Conservation (phyloP, 2,797 vertebrate genomes). For the Ateles fusciceps region DNA sequence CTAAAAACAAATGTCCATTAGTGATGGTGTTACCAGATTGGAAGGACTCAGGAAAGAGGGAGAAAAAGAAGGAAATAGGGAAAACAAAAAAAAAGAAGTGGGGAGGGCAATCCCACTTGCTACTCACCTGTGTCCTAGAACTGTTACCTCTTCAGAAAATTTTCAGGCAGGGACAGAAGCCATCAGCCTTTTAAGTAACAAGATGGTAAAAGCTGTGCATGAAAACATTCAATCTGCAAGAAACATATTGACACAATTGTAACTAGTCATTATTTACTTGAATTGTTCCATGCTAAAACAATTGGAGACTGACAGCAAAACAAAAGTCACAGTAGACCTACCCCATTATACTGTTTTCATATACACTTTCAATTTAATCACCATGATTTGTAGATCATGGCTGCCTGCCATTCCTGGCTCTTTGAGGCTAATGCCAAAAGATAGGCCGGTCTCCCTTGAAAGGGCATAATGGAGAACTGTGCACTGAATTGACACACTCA, state of each 20-base stretch:
- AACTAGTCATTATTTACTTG: not conserved
- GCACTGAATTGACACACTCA: not conserved
- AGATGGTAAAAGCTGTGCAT: not conserved
- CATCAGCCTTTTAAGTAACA: not conserved
- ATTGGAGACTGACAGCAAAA: not conserved
- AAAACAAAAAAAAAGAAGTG: not conserved
- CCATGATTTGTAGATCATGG: not conserved
- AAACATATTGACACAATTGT: not conserved
- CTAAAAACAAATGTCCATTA: not conserved
- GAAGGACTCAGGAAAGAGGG: not conserved
- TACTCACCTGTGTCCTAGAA: not conserved
- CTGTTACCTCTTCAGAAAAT: conserved; percentile 1
- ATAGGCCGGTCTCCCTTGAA: not conserved
- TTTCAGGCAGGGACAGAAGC: not conserved
- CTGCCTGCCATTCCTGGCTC: not conserved
- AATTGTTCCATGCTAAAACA: not conserved
- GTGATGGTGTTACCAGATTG: not conserved
- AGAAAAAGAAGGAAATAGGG: not conserved
- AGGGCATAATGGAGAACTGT: not conserved
- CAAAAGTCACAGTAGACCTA: not conserved
- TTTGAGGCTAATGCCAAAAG: not conserved
- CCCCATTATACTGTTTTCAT: not conserved
- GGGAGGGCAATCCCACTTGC: not conserved
- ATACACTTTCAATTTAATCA: not conserved
- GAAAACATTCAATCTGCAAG: not conserved